phyloP scores from a whole-genome alignment of 2,113 vertebrate species.

The Sus scrofa region DNA sequence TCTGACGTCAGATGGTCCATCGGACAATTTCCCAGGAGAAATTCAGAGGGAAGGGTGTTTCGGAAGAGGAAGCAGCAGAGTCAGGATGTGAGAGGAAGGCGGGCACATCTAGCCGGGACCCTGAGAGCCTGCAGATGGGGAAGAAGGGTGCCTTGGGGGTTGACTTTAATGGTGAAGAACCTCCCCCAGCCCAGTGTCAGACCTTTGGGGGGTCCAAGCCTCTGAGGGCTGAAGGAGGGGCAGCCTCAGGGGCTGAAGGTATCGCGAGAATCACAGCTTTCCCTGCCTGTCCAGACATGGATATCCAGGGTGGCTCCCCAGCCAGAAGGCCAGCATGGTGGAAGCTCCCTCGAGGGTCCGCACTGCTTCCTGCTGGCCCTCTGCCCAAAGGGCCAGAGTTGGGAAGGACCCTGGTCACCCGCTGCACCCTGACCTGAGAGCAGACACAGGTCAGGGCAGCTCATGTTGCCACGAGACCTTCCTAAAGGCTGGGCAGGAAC shows the following conservation, averaged over 20 bases:
- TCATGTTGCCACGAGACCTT: rapidly evolving
- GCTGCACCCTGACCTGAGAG: neutral
- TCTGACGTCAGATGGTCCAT: neutral
- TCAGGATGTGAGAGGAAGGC: neutral
- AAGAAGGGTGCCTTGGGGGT: neutral
- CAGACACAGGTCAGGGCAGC: neutral
- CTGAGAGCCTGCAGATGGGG: neutral
- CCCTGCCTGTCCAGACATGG: neutral
- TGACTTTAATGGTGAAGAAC: no score
- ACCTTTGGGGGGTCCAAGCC: neutral
- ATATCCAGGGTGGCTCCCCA: neutral
- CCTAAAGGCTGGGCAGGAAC: neutral
- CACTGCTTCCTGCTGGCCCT: no score
- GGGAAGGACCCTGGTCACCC: neutral
- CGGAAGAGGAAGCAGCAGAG: neutral
- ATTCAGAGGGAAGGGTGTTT: neutral
- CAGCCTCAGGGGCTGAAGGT: neutral
- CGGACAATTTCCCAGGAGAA: neutral
- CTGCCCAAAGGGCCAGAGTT: no score
- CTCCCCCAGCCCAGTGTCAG: neutral
- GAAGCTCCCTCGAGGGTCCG: neutral
- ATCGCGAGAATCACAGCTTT: neutral
- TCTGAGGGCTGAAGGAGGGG: neutral
- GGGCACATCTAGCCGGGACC: rapidly evolving
- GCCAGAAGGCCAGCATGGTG: neutral